phyloP scores from a whole-genome alignment of 2,797 vertebrate genomes.

The Parauchenoglanis ngamensis region DNA sequence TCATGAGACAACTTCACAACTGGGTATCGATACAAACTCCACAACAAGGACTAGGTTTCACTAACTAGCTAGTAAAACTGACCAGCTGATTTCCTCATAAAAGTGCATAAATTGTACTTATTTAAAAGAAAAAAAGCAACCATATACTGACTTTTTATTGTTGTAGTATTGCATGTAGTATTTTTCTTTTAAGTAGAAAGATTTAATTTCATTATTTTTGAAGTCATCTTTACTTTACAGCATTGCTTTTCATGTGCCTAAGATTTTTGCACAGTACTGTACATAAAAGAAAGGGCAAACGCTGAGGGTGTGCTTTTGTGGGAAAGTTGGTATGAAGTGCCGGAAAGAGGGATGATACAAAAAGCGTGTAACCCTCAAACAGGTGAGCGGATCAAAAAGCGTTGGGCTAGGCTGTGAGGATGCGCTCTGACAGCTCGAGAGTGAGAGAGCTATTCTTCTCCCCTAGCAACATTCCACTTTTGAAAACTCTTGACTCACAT shows the following conservation, averaged over 20 bases:
- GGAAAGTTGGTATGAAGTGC: not conserved
- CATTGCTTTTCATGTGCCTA: too few species aligned
- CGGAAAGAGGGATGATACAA: slow-evolving; percentile 5
- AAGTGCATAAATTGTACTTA: too few species aligned
- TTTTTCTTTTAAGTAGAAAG: too few species aligned
- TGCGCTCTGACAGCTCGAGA: slow-evolving; percentile 22
- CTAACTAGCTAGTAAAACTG: not conserved
- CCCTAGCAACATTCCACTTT: slow-evolving; percentile 30
- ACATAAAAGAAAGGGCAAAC: not conserved
- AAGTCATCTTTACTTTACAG: too few species aligned
- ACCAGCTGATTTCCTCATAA: too few species aligned
- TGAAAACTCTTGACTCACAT: slow-evolving; percentile 37
- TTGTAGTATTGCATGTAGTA: too few species aligned
- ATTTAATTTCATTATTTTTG: too few species aligned
- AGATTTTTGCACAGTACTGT: not conserved
- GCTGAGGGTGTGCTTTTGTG: not conserved
- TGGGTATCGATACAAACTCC: not conserved
- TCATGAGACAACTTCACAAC: not conserved
- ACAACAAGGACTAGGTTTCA: not conserved
- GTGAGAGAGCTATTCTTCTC: slow-evolving; percentile 28
- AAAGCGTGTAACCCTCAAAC: slow-evolving; percentile 24
- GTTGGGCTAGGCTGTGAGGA: slow-evolving; percentile 28
- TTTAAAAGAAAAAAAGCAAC: too few species aligned
- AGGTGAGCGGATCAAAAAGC: slow-evolving; percentile 54
- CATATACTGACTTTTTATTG: too few species aligned